Conservation (phyloP, 2,888 invertebrate species). For the Sinodicranocentrus sp. region DNA sequence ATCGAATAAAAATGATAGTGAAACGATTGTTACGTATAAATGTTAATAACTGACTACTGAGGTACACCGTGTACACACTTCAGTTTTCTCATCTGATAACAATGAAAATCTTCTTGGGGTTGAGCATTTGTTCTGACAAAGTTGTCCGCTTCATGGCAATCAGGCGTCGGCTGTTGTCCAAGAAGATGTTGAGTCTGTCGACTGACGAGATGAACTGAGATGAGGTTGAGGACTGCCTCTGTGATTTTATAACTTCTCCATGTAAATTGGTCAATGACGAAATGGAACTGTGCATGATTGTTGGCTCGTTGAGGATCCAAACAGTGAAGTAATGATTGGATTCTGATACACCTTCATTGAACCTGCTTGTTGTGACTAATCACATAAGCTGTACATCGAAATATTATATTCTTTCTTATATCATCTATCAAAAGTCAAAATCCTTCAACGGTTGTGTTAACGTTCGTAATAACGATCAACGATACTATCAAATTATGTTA, state of each 20-base stretch:
- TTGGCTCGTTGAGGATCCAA: slow-evolving; percentile 14
- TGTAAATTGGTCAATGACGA: slow-evolving; percentile 36
- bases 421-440: too few relatives aligned
- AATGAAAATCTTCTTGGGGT: slow-evolving; percentile 54
- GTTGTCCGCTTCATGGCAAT: slow-evolving; percentile 56
- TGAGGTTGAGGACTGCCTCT: slow-evolving; percentile 34
- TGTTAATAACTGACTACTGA: too few relatives aligned
- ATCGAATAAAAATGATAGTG: too few relatives aligned
- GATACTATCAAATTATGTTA: too few relatives aligned
- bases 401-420: too few relatives aligned
- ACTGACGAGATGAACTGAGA: slow-evolving; percentile 43
- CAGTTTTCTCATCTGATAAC: slow-evolving; percentile 42
- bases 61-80: too few relatives aligned
- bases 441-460: too few relatives aligned
- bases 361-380: too few relatives aligned
- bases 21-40: too few relatives aligned
- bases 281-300: slow-evolving; percentile 57
- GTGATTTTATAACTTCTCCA: slow-evolving; percentile 59
- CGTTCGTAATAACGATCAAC: too few relatives aligned
- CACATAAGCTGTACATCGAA: too few relatives aligned
- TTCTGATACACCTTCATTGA: slow-evolving; percentile 53
- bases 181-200: slow-evolving; percentile 48
- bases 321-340: slow-evolving; percentile 5
- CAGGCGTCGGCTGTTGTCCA: slow-evolving; percentile 48
- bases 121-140: slow-evolving; percentile 41